Conservation (phyloP, 1,140 invertebrate species). For the Fopius arisanus region DNA sequence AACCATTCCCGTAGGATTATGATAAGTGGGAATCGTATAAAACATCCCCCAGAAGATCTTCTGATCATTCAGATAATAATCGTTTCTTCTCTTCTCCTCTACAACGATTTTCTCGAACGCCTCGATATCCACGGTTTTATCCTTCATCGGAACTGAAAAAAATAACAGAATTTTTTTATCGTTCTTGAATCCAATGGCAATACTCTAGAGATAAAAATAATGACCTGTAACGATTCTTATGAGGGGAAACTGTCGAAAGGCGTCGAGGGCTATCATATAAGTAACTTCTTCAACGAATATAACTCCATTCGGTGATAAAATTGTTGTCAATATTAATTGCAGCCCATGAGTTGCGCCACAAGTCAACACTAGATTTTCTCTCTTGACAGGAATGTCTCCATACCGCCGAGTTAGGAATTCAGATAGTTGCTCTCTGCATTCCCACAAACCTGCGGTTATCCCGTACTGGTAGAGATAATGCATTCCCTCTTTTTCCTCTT, state of each 20-base stretch:
- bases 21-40: constrained; percentile 72
- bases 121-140: constrained; percentile 67
- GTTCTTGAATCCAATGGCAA: background rate
- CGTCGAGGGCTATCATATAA: constrained; percentile 72
- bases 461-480: constrained; percentile 69
- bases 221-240: constrained; percentile 67
- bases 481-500: constrained; percentile 60
- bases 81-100: constrained; percentile 44
- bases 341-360: constrained; percentile 73
- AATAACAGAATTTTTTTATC: background rate
- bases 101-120: constrained; percentile 56
- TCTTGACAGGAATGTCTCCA: constrained; percentile 54
- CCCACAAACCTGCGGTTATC: constrained; percentile 62
- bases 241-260: constrained; percentile 67
- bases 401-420: constrained; percentile 65
- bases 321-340: constrained; percentile 66
- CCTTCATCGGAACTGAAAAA: constrained; percentile 67
- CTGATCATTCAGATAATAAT: constrained; percentile 48
- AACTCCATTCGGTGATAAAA: constrained; percentile 67
- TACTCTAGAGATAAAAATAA: background rate
- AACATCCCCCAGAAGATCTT: constrained; percentile 70
- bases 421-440: constrained; percentile 64
- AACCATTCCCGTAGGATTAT: constrained; percentile 72
- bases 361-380: constrained; percentile 71
- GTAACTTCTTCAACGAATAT: constrained; percentile 76